These are phyloP conservation scores for Steinernema carpocapsae DNA, from an alignment of 2,888 invertebrate genomes.

Conservation along the genomic window DNA sequence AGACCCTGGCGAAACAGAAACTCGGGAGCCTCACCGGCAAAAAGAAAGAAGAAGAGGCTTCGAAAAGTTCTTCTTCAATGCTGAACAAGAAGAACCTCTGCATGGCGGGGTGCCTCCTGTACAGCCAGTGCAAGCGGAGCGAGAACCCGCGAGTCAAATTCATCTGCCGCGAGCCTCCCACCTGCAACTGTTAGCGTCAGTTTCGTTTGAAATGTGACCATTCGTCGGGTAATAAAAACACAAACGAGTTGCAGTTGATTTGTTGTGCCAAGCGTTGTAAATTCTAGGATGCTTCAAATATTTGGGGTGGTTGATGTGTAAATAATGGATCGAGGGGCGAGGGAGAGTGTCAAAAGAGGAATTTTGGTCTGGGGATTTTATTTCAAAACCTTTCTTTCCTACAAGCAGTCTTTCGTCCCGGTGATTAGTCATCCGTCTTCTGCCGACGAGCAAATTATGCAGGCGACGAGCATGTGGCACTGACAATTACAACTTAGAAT, in stretches of 20 bases:
- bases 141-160: neutral
- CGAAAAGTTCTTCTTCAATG: too few species aligned
- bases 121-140: conserved; percentile 12
- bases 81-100: conserved; percentile 22
- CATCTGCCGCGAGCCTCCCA: conserved; percentile 23
- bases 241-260: neutral
- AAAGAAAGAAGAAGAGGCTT: neutral
- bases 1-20: neutral
- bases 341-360: neutral
- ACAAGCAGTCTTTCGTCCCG: neutral
- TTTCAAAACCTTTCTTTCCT: neutral
- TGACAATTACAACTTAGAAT: too few species aligned
- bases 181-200: conserved; percentile 27
- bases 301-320: neutral
- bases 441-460: too few species aligned
- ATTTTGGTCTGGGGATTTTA: neutral
- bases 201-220: too few species aligned
- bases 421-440: neutral
- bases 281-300: neutral
- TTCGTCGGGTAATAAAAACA: conserved; percentile 18
- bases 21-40: conserved; percentile 3
- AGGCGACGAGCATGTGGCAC: too few species aligned
- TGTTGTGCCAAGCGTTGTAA: neutral
- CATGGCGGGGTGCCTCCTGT: neutral
- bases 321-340: neutral